phyloP scores from a whole-genome alignment of 2,113 vertebrate species.

The Nothoprocta pentlandii region DNA sequence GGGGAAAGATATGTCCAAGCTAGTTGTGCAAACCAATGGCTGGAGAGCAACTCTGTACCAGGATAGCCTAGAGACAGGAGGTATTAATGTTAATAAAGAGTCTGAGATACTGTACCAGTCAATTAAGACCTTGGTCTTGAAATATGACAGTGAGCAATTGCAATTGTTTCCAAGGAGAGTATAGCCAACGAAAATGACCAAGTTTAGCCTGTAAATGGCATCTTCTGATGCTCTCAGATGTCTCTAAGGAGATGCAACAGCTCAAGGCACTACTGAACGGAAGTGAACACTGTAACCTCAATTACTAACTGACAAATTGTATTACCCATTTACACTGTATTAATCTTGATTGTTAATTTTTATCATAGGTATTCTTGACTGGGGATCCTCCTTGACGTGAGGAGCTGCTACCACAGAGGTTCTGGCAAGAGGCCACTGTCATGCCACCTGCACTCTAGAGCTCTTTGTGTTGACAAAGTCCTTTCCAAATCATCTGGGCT shows the following conservation, averaged over 20 bases:
- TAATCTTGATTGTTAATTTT: background rate
- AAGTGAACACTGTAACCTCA: background rate
- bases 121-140: background rate
- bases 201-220: too few relatives aligned
- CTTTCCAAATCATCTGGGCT: background rate
- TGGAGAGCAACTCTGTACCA: background rate
- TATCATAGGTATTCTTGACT: background rate
- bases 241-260: background rate
- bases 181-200: background rate
- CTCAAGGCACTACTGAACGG: background rate
- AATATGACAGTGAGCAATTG: background rate
- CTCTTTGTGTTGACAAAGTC: background rate
- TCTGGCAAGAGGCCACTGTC: background rate
- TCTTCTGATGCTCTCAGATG: too few relatives aligned
- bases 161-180: background rate
- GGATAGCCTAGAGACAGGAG: background rate
- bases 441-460: rapidly evolving
- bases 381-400: background rate
- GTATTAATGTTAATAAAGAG: background rate
- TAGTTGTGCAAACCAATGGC: background rate
- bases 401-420: background rate
- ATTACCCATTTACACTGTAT: background rate
- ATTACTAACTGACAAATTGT: background rate
- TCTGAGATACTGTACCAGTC: background rate
- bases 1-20: background rate